phyloP scores from a whole-genome alignment of 2,888 invertebrate species.

The Xylophagus ater region DNA sequence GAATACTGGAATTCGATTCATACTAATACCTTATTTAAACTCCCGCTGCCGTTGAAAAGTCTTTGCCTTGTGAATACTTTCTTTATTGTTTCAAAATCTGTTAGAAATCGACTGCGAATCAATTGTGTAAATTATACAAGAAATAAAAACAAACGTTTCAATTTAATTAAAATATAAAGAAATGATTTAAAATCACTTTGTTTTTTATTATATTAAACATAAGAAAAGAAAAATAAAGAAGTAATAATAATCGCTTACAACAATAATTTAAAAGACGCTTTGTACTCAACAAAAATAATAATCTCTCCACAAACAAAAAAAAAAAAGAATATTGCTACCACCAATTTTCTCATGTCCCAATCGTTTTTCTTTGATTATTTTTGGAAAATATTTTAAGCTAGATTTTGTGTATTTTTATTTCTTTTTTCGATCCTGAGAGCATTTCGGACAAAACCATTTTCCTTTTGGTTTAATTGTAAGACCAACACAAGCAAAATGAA shows the following conservation, averaged over 20 bases:
- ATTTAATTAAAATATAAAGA: too few relatives aligned
- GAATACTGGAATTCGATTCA: too few relatives aligned
- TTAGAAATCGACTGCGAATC: too few relatives aligned
- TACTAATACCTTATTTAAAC: too few relatives aligned
- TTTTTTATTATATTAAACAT: background rate
- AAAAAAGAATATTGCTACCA: background rate
- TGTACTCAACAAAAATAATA: background rate
- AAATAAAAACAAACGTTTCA: too few relatives aligned
- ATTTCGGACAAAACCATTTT: constrained; percentile 91
- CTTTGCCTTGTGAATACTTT: too few relatives aligned
- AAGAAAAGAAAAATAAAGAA: too few relatives aligned
- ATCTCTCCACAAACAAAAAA: background rate
- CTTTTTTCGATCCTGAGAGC: constrained; percentile 68
- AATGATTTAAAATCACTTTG: too few relatives aligned
- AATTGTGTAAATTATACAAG: too few relatives aligned
- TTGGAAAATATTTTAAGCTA: background rate
- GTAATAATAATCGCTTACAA: too few relatives aligned
- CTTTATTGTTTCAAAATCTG: too few relatives aligned
- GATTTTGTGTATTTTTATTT: constrained; percentile 43
- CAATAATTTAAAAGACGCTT: background rate
- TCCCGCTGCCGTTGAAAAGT: too few relatives aligned
- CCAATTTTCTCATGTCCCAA: background rate
- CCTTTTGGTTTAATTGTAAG: constrained; percentile 81
- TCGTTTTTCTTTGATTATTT: background rate
- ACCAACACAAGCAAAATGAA: constrained; percentile 84